Evolutionary conservation across 2,888 invertebrate species (phyloP).

Genomic region (Drosophila birchii): DNA sequence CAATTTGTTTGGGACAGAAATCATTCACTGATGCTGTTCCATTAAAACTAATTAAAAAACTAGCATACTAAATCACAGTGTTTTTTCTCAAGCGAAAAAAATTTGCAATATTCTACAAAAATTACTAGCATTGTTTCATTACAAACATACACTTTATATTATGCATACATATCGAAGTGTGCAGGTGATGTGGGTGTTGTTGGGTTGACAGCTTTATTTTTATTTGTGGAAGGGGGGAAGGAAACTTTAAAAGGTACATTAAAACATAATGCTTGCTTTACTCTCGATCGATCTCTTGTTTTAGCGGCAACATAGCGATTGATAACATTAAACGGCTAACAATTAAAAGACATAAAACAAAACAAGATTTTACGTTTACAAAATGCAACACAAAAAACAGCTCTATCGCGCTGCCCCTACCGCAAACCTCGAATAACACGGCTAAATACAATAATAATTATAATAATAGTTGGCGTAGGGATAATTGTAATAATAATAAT

Average conservation of each 20-base stretch:
- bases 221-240: no score
- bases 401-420: slow-evolving; percentile 52
- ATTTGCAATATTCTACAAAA: slow-evolving; percentile 72
- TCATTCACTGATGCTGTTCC: slow-evolving; percentile 29
- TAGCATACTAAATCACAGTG: slow-evolving; percentile 83
- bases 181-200: slow-evolving; percentile 32
- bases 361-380: slow-evolving; percentile 64
- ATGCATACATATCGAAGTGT: slow-evolving; percentile 18
- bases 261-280: slow-evolving; percentile 57
- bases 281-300: slow-evolving; percentile 32
- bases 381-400: slow-evolving; percentile 62
- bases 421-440: slow-evolving; percentile 47
- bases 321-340: slow-evolving; percentile 76
- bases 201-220: slow-evolving; percentile 14
- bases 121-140: slow-evolving; percentile 51
- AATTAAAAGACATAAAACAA: slow-evolving; percentile 80
- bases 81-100: slow-evolving; percentile 78
- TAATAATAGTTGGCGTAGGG: slow-evolving; percentile 24
- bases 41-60: slow-evolving; percentile 82
- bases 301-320: slow-evolving; percentile 38
- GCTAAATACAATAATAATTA: slow-evolving; percentile 25
- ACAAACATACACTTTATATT: slow-evolving; percentile 51
- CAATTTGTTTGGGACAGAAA: slow-evolving; percentile 38
- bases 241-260: slow-evolving; percentile 70
- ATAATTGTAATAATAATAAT: slow-evolving; percentile 30